Evolutionary conservation across 2,113 vertebrate species (phyloP).

Genomic region (Sclerurus mexicanus): DNA sequence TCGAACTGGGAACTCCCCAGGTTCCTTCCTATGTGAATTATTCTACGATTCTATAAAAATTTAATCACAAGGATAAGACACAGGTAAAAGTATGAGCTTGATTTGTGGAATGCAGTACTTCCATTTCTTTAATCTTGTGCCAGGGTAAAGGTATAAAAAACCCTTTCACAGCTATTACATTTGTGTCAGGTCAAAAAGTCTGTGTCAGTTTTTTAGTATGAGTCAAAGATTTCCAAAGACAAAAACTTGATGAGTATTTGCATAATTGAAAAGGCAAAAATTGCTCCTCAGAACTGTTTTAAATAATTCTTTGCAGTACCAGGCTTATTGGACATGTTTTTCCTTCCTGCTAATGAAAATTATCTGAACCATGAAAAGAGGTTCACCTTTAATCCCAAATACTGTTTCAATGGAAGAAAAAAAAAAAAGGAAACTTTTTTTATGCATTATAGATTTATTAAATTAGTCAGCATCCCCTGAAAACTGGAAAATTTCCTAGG

Average conservation of each 20-base stretch:
- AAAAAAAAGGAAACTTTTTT: not conserved
- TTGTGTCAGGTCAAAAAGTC: slow-evolving; percentile 20
- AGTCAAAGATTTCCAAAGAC: slow-evolving; percentile 54
- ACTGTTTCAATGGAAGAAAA: not conserved
- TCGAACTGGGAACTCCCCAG: not conserved
- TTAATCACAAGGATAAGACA: slow-evolving; percentile 12
- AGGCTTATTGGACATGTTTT: slow-evolving; percentile 31
- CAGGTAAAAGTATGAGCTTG: slow-evolving; percentile 35
- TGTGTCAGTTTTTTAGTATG: slow-evolving; percentile 31
- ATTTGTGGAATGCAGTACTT: slow-evolving; percentile 17
- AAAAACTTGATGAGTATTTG: slow-evolving; percentile 42
- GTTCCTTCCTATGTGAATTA: not conserved
- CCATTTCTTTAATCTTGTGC: slow-evolving; percentile 39
- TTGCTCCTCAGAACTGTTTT: slow-evolving; percentile 27
- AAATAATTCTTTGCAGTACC: not conserved
- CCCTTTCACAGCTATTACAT: not conserved
- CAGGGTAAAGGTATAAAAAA: not conserved
- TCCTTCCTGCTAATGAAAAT: slow-evolving; percentile 46
- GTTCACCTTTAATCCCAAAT: slow-evolving; percentile 45
- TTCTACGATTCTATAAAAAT: slow-evolving; percentile 16
- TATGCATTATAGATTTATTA: not conserved
- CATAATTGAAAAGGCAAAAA: slow-evolving; percentile 65
- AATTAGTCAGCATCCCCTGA: not conserved
- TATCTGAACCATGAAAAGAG: slow-evolving; percentile 39
- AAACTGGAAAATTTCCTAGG: not conserved